Evolutionary conservation across 2,113 vertebrate species (phyloP).

Genomic region (Alaudala cheleensis): DNA sequence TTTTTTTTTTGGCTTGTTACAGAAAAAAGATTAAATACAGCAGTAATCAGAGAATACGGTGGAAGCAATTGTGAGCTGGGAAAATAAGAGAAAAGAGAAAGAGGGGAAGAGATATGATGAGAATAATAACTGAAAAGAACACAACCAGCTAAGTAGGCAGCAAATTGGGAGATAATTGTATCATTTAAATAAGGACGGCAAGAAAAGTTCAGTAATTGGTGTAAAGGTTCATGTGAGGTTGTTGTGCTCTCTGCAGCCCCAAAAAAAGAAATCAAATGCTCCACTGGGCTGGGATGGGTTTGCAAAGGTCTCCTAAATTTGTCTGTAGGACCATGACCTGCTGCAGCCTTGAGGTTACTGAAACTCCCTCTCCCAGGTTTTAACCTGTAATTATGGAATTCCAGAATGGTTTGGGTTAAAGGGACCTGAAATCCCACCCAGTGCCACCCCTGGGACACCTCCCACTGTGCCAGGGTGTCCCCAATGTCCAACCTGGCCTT

Average conservation of each 20-base stretch:
- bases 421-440: rapidly evolving
- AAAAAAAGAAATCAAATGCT: not conserved
- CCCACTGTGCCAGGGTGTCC: not conserved
- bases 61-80: not conserved
- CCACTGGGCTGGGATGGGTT: not conserved
- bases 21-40: not conserved
- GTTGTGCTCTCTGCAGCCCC: not conserved
- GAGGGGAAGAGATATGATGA: not conserved
- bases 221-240: not conserved
- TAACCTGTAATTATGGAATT: not conserved
- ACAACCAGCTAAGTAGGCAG: not conserved
- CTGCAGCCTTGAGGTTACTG: not conserved
- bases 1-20: not conserved
- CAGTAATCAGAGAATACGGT: not conserved
- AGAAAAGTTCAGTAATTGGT: not conserved
- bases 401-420: rapidly evolving
- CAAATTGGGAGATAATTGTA: not conserved
- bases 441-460: not conserved
- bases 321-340: rapidly evolving
- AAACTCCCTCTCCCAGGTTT: not conserved
- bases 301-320: not conserved
- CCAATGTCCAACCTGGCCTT: not conserved
- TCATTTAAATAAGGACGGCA: not conserved
- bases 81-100: not conserved
- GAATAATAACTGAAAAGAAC: slow-evolving; percentile 6